phyloP scores from a whole-genome alignment of 2,888 invertebrate genomes.

The Heliconius cydno region DNA sequence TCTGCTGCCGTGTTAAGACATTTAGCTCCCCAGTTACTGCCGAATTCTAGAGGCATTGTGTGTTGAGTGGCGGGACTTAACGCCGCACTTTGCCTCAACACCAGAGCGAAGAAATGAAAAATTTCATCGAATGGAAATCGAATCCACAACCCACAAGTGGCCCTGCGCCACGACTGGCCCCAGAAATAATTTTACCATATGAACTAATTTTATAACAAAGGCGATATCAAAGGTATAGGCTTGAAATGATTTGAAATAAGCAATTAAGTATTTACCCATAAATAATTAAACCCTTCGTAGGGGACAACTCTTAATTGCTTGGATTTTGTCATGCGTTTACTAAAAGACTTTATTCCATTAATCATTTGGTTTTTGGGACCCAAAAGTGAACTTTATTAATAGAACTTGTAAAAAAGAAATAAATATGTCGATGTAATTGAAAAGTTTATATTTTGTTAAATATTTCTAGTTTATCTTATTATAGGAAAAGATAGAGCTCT shows the following conservation, averaged over 20 bases:
- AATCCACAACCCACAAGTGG: too few species aligned
- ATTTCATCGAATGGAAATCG: too few species aligned
- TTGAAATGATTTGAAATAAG: not conserved
- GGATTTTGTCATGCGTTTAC: not conserved
- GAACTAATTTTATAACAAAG: not conserved
- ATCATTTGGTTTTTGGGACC: not conserved
- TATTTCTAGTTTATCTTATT: not conserved
- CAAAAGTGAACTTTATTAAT: not conserved
- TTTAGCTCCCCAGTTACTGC: too few species aligned
- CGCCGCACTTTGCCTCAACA: too few species aligned
- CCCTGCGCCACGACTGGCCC: too few species aligned
- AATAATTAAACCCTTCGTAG: conserved; percentile 2
- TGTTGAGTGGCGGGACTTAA: too few species aligned
- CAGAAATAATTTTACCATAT: not conserved
- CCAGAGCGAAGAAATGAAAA: too few species aligned
- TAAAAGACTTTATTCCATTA: not conserved
- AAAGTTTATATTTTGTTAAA: not conserved
- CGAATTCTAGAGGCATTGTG: too few species aligned
- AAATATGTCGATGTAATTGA: not conserved
- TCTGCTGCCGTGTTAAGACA: too few species aligned
- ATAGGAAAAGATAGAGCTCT: too few species aligned
- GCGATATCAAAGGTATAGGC: conserved; percentile 7
- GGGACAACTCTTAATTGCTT: conserved; percentile 2
- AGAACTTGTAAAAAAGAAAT: not conserved
- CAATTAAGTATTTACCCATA: conserved; percentile 13